Evolutionary conservation across 2,888 invertebrate species (phyloP).

Genomic region (Cephus rjabovi): DNA sequence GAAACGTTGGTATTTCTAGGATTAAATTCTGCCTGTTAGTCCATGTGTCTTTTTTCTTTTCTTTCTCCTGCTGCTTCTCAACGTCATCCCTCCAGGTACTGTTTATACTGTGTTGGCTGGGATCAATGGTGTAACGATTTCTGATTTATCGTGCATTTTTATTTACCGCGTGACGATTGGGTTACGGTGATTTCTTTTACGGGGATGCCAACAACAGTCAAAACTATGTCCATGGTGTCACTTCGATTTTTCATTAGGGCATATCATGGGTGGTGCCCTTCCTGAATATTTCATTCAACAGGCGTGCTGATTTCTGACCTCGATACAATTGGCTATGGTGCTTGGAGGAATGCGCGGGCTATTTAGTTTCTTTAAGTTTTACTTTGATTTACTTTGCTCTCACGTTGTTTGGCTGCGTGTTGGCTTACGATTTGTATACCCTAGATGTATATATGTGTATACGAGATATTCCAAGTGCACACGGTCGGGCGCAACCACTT

Average conservation of each 20-base stretch:
- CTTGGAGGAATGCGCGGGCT: neutral
- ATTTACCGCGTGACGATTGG: neutral
- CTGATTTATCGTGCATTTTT: neutral
- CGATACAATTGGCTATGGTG: neutral
- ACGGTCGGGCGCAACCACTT: conserved; percentile 59
- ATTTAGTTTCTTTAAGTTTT: neutral
- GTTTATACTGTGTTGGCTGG: neutral
- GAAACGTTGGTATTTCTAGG: neutral
- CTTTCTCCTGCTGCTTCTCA: neutral
- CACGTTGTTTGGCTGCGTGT: neutral
- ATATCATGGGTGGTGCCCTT: conserved; percentile 34
- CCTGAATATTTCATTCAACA: conserved; percentile 16
- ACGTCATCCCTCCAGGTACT: neutral
- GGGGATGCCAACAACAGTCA: neutral
- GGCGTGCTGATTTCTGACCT: neutral
- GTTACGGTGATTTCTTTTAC: neutral
- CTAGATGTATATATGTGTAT: neutral
- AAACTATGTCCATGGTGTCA: neutral
- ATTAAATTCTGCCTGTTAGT: neutral
- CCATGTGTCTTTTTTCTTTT: neutral
- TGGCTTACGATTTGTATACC: neutral
- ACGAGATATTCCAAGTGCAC: conserved; percentile 3
- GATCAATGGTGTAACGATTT: neutral
- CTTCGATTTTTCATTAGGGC: conserved; percentile 35
- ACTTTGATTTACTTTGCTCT: neutral